Percentiles rank a stretch among this genome's conserved stretches.
These are phyloP conservation scores for Camelus bactrianus DNA, from an alignment of 2,113 vertebrate genomes.

Conservation along the genomic window DNA sequence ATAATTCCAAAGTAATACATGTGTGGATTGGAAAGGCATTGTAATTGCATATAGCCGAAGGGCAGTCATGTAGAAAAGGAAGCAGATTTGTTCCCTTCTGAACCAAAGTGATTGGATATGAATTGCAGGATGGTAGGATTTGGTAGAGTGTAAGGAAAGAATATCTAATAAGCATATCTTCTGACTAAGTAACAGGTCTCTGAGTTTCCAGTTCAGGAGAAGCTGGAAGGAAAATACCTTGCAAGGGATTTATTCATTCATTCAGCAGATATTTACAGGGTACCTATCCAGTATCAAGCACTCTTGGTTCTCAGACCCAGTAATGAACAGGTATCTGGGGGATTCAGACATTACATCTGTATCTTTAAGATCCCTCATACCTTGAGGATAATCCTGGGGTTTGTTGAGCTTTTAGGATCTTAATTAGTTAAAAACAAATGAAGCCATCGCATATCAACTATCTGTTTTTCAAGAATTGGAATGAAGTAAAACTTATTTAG, in stretches of 20 bases:
- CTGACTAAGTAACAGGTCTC: not conserved
- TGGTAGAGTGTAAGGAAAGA: not conserved
- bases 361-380: not conserved
- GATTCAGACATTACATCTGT: not conserved
- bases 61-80: not conserved
- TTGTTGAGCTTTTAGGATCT: conserved; percentile 6
- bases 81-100: not conserved
- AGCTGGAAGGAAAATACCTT: not conserved
- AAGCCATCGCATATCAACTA: not conserved
- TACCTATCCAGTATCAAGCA: not conserved
- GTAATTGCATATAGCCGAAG: not conserved
- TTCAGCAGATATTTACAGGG: not conserved
- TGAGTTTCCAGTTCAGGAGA: not conserved
- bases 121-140: not conserved
- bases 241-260: not conserved
- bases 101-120: not conserved
- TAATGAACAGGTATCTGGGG: not conserved
- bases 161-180: not conserved
- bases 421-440: conserved; percentile 20
- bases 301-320: not conserved
- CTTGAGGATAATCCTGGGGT: not conserved
- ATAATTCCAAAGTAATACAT: not conserved
- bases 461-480: not conserved
- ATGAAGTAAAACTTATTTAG: not conserved
- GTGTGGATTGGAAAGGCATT: not conserved